These are phyloP conservation scores for Eudasyphora cyanicolor DNA, from an alignment of 2,888 invertebrate species.

Conservation along the genomic window DNA sequence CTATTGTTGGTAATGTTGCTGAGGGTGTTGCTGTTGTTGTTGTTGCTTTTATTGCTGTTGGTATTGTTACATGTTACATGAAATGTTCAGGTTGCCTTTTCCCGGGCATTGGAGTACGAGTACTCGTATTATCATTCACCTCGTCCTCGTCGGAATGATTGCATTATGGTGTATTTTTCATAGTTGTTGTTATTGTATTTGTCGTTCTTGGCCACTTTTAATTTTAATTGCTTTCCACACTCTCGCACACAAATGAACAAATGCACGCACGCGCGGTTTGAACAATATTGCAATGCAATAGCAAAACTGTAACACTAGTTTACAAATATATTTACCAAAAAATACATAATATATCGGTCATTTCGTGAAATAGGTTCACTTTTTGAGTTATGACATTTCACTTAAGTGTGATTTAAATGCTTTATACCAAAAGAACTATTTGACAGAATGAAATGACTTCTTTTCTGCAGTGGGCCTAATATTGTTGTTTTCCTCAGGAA, in stretches of 20 bases:
- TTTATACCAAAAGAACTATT: too few species aligned
- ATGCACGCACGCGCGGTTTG: constrained; percentile 41
- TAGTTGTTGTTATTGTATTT: constrained; percentile 18
- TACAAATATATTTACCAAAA: too few species aligned
- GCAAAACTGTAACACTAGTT: too few species aligned
- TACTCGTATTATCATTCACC: neutral
- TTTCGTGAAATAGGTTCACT: too few species aligned
- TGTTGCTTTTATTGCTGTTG: constrained; percentile 14
- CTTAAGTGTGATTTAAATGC: too few species aligned
- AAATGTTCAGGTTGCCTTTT: constrained; percentile 61
- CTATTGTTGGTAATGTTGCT: neutral
- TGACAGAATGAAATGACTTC: too few species aligned
- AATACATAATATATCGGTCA: too few species aligned
- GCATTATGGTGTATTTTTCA: constrained; percentile 36
- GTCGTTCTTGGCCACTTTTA: constrained; percentile 37
- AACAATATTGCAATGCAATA: constrained; percentile 26
- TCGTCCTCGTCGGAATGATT: neutral
- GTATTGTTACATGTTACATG: constrained; percentile 60
- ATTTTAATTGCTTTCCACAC: constrained; percentile 64
- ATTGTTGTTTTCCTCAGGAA: too few species aligned
- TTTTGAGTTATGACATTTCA: too few species aligned
- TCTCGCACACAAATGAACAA: neutral
- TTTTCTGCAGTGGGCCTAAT: too few species aligned
- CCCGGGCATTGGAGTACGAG: neutral
- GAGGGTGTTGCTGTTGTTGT: neutral